A percentile compares a stretch with the other conserved stretches of the same genome.
Evolutionary conservation across 2,113 vertebrate genomes (phyloP).

Genomic region (Tachuris rubrigastra): DNA sequence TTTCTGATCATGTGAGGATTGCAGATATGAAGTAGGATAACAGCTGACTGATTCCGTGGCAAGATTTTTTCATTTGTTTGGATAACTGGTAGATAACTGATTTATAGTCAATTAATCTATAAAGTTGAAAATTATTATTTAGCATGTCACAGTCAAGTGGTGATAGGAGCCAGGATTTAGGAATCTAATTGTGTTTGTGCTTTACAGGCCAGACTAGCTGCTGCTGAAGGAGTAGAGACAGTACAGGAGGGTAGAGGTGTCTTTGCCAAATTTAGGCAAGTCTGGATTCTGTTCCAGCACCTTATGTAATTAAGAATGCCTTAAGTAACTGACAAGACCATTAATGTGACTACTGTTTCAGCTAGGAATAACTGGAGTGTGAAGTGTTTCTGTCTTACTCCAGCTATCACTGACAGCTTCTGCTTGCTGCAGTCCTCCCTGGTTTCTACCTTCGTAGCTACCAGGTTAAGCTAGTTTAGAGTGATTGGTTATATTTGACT

Average conservation of each 20-base stretch:
- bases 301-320: background rate
- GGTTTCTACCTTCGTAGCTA: background rate
- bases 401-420: background rate
- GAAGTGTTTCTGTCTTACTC: background rate
- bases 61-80: background rate
- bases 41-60: background rate
- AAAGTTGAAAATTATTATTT: background rate
- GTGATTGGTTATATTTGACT: background rate
- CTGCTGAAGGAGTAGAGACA: background rate
- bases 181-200: background rate
- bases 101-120: background rate
- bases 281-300: background rate
- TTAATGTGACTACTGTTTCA: background rate
- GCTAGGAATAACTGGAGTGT: background rate
- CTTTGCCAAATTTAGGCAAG: background rate
- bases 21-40: background rate
- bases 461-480: background rate
- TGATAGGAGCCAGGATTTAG: background rate
- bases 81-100: background rate
- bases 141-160: background rate
- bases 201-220: background rate
- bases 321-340: background rate
- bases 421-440: background rate
- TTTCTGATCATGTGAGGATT: background rate
- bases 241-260: background rate